Percentiles rank a stretch among this genome's conserved stretches.
Evolutionary conservation across 2,113 vertebrate genomes (phyloP).

Genomic region (Scophthalmus maximus): DNA sequence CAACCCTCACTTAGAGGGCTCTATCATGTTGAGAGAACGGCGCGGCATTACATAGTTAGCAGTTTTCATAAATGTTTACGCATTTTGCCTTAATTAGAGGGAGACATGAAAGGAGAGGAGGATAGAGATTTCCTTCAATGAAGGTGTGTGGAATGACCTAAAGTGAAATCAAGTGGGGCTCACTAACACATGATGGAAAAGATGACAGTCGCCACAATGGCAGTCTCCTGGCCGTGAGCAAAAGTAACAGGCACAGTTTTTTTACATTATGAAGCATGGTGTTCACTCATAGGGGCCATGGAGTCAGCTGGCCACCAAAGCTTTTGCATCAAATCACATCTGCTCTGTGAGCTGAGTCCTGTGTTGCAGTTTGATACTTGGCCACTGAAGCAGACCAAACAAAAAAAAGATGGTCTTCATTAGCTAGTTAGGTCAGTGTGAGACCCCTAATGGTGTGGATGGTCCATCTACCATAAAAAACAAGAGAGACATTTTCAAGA

Average conservation of each 20-base stretch:
- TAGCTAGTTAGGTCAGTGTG: neutral
- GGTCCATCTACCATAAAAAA: slow-evolving; percentile 1
- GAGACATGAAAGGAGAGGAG: too few relatives aligned
- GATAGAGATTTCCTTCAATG: neutral
- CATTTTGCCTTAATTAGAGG: too few relatives aligned
- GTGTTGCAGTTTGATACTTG: too few relatives aligned
- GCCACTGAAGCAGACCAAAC: neutral
- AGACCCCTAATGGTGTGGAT: slow-evolving; percentile 7
- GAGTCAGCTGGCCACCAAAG: neutral
- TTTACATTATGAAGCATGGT: neutral
- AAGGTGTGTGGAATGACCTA: neutral
- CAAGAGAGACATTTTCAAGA: slow-evolving; percentile 3
- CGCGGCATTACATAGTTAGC: too few relatives aligned
- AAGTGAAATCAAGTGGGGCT: neutral
- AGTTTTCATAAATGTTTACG: too few relatives aligned
- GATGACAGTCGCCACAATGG: neutral
- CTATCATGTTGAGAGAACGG: too few relatives aligned
- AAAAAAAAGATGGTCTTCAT: neutral
- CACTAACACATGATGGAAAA: neutral
- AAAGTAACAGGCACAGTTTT: neutral
- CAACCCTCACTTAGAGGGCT: too few relatives aligned
- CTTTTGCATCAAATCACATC: neutral
- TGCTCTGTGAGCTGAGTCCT: neutral
- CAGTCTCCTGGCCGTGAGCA: neutral
- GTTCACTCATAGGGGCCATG: neutral